Evolutionary conservation across 2,888 invertebrate species (phyloP), one percentile per base, ranked within the genome.

Genomic region (Heteromyza rotundicornis): DNA sequence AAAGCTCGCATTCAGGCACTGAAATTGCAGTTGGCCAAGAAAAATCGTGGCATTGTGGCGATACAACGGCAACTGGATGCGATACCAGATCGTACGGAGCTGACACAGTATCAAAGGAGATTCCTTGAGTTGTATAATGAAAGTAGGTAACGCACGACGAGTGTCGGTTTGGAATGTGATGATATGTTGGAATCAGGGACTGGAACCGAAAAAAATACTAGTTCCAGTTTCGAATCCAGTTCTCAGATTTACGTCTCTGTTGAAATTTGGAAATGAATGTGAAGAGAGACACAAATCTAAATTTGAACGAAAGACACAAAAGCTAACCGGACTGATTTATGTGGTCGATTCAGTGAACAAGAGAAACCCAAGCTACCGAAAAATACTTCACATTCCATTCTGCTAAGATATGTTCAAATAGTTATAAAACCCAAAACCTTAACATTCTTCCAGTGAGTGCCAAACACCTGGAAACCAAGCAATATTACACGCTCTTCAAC

Each of bases 41-140:
- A 90, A 67, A 94, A 92, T 81, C 86, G 94, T 44, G 89, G 90
- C 67, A 90, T 96, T 60, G 89, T 94, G 16, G 86, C 89, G 12
- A 87, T 97, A 69, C 91, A 94, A 62, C 86, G 95, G 23, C 92
- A 94, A 75, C 85, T 98, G 60, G 98, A 98, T 80, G 95, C 96
- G 75, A 90, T 96, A 60, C 98, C 98, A 0, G 92, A 94, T 32
- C 88, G 96, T 63, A 93, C 95, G 0, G 98, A 99, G 80, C 84
- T 98, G 58, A 88, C 94, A 57, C 98, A 99, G 79, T 98, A 99
- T 82, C 97, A 98, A 81, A 88, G 94, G 75, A 86, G 98, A 72
- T 98, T 99, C 82, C 87, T 98, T 74, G 98, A 98, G 84, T 87
- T 98, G 8, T 97, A 97, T 79, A 95, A 96, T 85, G 96, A 94